Evolutionary conservation across 2,113 vertebrate genomes (phyloP).

Genomic region (Sarotherodon lohbergeri): DNA sequence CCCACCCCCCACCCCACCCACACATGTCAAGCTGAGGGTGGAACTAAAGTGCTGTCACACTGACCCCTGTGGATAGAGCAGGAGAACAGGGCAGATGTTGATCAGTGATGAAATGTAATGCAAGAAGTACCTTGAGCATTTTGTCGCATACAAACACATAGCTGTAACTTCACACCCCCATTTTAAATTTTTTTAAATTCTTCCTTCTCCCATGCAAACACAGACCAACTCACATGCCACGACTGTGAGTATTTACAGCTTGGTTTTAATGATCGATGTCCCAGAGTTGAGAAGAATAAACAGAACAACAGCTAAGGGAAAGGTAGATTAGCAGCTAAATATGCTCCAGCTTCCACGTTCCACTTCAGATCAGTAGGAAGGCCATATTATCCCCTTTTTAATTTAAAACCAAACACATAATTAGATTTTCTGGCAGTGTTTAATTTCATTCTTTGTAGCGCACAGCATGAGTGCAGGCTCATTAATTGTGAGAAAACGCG

Average conservation of each 20-base stretch:
- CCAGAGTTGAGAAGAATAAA: slow-evolving; percentile 25
- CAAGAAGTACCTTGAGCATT: background rate
- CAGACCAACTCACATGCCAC: background rate
- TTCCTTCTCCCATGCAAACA: background rate
- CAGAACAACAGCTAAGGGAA: slow-evolving; percentile 18
- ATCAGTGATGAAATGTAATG: slow-evolving; percentile 31
- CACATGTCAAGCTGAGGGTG: background rate
- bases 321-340: slow-evolving; percentile 49
- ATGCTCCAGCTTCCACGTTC: slow-evolving; percentile 21
- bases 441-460: slow-evolving; percentile 82
- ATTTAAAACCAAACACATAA: slow-evolving; percentile 82
- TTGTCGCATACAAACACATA: background rate
- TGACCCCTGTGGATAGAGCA: slow-evolving; percentile 55
- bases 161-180: background rate
- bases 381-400: slow-evolving; percentile 81
- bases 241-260: background rate
- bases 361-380: slow-evolving; percentile 54
- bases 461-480: slow-evolving; percentile 78
- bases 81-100: slow-evolving; percentile 28
- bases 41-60: slow-evolving; percentile 31
- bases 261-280: slow-evolving; percentile 34
- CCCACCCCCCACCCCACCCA: background rate
- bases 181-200: background rate
- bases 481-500: slow-evolving; percentile 86
- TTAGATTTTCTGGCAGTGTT: slow-evolving; percentile 83